Conservation (phyloP, 1,140 invertebrate genomes). For the Scylla paramamosain region DNA sequence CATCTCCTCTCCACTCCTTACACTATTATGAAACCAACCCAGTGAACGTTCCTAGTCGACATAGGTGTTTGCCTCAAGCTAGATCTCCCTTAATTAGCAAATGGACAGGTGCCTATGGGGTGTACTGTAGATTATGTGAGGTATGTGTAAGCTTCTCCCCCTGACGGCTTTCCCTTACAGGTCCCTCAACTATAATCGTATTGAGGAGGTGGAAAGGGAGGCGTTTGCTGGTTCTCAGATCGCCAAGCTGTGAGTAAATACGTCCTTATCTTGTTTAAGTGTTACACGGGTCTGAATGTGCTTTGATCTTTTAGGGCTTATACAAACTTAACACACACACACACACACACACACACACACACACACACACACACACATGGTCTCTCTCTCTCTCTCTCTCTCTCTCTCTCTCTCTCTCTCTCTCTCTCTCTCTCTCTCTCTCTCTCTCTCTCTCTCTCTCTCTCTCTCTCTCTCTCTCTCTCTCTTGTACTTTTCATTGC, state of each 20-base stretch:
- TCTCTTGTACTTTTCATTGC: slow-evolving; percentile 39
- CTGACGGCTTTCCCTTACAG: slow-evolving; percentile 42
- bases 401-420: slow-evolving; percentile 45
- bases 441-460: neutral
- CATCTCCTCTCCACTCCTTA: too few relatives aligned
- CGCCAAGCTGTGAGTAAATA: slow-evolving; percentile 80
- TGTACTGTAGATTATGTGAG: neutral
- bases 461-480: slow-evolving; percentile 6
- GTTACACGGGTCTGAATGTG: too few relatives aligned
- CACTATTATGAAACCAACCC: too few relatives aligned
- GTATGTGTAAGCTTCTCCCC: neutral
- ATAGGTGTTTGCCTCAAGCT: too few relatives aligned
- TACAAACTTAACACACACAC: neutral
- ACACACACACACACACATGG: neutral
- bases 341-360: neutral
- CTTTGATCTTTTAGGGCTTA: neutral
- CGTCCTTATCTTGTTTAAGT: too few relatives aligned
- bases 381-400: slow-evolving; percentile 41
- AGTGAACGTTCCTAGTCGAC: too few relatives aligned
- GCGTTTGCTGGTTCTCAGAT: slow-evolving; percentile 80
- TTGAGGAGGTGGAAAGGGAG: slow-evolving; percentile 79
- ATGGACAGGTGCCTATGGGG: too few relatives aligned
- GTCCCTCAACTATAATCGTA: slow-evolving; percentile 78
- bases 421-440: neutral
- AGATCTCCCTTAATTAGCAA: too few relatives aligned